These are phyloP conservation scores for Alauda arvensis DNA, from an alignment of 2,797 vertebrate species.

Conservation along the genomic window DNA sequence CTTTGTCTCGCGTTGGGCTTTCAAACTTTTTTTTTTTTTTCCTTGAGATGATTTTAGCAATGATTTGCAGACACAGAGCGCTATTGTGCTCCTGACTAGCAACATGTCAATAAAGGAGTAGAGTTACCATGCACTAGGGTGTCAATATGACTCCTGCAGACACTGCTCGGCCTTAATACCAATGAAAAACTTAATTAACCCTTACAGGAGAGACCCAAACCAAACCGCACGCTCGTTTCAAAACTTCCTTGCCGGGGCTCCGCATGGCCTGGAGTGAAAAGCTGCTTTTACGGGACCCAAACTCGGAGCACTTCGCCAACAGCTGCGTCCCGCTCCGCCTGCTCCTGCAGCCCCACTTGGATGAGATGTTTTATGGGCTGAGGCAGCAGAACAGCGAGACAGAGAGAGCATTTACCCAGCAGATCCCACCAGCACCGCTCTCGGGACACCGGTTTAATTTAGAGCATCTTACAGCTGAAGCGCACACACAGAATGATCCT, in stretches of 20 bases:
- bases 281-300: conserved; percentile 48
- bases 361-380: conserved; percentile 44
- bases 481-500: conserved; percentile 1
- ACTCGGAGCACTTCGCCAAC: neutral
- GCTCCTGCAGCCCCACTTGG: neutral
- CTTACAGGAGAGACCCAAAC: conserved; percentile 55
- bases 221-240: conserved; percentile 21
- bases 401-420: neutral
- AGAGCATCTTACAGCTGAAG: conserved; percentile 28
- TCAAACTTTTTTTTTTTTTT: conserved; percentile 75
- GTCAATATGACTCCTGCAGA: conserved; percentile 74
- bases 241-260: conserved; percentile 50
- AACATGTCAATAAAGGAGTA: conserved; percentile 74
- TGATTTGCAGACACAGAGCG: conserved; percentile 79
- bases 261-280: conserved; percentile 19
- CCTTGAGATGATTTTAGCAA: conserved; percentile 88
- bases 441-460: conserved; percentile 29
- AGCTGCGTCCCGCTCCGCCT: neutral
- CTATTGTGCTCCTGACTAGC: conserved; percentile 74
- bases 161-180: conserved; percentile 65
- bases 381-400: conserved; percentile 9
- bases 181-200: conserved; percentile 74
- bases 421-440: conserved; percentile 1
- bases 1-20: conserved; percentile 82
- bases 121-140: conserved; percentile 68